A percentile compares a stretch with the other conserved stretches of the same genome.
Evolutionary conservation across 30 jellyfish, hydroid and myxozoan genomes (phyloP).

Genomic region (Turritopsis rubra): DNA sequence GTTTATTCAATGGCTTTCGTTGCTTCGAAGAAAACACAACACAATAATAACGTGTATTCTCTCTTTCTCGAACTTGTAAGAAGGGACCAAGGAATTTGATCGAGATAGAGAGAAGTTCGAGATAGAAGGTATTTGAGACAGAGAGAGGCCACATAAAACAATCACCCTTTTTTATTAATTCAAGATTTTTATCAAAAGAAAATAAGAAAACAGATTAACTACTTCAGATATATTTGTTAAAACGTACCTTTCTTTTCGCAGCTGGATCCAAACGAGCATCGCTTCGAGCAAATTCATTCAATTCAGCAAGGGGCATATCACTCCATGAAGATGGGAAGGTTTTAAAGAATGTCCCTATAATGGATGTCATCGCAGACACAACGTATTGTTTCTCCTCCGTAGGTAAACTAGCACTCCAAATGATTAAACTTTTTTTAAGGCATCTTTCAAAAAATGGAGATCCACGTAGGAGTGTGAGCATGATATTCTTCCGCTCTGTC

Average conservation of each 20-base stretch:
- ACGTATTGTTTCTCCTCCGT: background rate
- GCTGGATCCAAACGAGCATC: background rate
- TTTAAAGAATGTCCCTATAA: background rate
- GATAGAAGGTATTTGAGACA: no score
- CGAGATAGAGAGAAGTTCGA: no score
- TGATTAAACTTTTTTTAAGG: background rate
- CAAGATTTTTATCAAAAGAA: no score
- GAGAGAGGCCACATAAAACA: no score
- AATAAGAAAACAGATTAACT: no score
- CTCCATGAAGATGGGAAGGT: background rate
- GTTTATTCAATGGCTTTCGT: no score
- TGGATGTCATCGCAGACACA: background rate
- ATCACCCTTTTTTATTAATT: no score
- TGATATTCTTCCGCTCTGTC: background rate
- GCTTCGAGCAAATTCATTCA: background rate
- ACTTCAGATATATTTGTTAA: no score
- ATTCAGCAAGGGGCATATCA: constrained; percentile 5
- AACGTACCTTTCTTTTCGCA: background rate
- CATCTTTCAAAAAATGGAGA: background rate
- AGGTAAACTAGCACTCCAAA: background rate
- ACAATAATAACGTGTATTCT: no score
- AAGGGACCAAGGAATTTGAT: no score
- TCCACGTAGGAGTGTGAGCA: background rate
- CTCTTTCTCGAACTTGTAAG: no score
- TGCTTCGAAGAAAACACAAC: no score